Evolutionary conservation across 2,888 invertebrate genomes (phyloP), one percentile per base, ranked within the genome.

Genomic region (Lycophotia porphyrea): DNA sequence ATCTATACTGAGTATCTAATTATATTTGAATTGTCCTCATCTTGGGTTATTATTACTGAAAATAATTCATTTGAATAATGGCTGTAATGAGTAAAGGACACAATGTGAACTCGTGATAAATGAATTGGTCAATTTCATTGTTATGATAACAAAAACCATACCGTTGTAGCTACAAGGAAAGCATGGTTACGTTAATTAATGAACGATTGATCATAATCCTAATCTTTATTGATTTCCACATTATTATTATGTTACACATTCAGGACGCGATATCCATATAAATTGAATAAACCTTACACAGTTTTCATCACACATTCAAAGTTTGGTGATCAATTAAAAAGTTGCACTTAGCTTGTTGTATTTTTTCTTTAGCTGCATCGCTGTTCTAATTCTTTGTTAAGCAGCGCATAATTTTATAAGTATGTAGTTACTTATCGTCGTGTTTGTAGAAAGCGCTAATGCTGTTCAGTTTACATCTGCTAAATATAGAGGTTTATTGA

Each of bases 401-500:
- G 78, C 69, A 76, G 72, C 49, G 36, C 65, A 80, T 84, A 69
- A 77, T 82, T 66, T 81, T 82, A 84, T 80, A 71, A 70, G 72
- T 80, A 71, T 68, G 72, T 84, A 78, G 75, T 79, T 86, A 78
- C 76, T 82, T 87, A 81, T 85, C 85, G 86, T 82, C 76, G 76
- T 71, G 70, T 76, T 76, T 80, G 79, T 83, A 84, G 87, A 87
- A 88, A 86, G 87, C 86, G 88, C 84, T 86, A 90, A 90, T 86
- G 84, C 87, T 85, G 87, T 89, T 87, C 86, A 87, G 86, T 87
- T 88, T 88, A 88, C 87, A 80, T 87, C 83, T 86, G 88, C 91
- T 91, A 92, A 91, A 91, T 92, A 91, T 92, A 92, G 88, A 87
- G 88, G 91, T 90, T 90, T 90, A 89, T 92, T 90, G 92, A 91